These are phyloP conservation scores for Etia nguti DNA, from an alignment of 2,113 vertebrate genomes.

Conservation along the genomic window DNA sequence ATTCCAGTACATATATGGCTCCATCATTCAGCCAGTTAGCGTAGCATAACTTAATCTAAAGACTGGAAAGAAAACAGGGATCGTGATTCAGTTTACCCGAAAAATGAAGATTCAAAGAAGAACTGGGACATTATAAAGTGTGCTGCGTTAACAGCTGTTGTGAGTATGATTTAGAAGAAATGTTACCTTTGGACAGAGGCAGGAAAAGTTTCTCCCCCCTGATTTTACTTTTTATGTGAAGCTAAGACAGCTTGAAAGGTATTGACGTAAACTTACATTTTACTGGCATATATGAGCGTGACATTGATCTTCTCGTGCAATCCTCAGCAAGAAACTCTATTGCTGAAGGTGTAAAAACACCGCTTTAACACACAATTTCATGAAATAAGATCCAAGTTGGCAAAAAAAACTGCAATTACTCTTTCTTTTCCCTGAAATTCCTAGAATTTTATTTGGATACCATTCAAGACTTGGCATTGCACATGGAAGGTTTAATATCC, in stretches of 20 bases:
- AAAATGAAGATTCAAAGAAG: background rate
- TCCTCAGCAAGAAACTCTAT: background rate
- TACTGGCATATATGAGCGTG: background rate
- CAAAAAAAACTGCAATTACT: background rate
- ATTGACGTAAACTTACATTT: background rate
- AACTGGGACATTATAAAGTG: background rate
- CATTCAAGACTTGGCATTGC: background rate
- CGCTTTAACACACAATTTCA: background rate
- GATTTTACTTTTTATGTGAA: background rate
- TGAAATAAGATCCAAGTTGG: background rate
- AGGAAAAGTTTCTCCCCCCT: background rate
- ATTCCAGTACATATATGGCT: background rate
- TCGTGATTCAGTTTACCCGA: background rate
- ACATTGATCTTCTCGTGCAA: background rate
- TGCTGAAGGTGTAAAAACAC: background rate
- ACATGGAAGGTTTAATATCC: background rate
- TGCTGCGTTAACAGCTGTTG: background rate
- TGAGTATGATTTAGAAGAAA: background rate
- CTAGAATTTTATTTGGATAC: background rate
- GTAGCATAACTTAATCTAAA: background rate
- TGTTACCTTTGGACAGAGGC: background rate
- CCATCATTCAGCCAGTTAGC: background rate
- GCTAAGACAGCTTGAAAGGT: background rate
- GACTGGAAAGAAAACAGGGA: background rate
- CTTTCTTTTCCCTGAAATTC: background rate